Base-by-base conservation (phyloP, 2,888 invertebrate species). In the Unio delphinus region DNA sequence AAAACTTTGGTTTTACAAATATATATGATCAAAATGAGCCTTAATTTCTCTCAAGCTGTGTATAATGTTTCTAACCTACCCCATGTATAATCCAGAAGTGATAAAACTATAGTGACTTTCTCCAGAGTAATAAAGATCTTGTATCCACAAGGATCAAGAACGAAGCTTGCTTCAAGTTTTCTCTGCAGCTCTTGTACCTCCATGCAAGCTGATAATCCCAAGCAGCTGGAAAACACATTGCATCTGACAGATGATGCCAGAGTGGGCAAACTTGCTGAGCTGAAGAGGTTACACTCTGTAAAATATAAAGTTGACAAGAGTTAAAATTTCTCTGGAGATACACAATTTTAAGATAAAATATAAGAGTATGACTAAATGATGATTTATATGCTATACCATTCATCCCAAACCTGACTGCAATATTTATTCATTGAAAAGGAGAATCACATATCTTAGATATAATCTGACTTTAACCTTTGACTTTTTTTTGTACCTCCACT, bases 141-240 rank as follows among this genome's bases (percentile, higher is more conserved):
- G 62, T 67, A 69, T 45, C 59, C 59, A 54, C 75, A 75, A 26
- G 73, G 67, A 55, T 75, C 65, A 4, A 75, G 30, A 28, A 55
- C 57, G 8, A 75, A 30, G 54, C 65, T 55, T 20, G 74, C 61
- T 20, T 63, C n/a, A 34, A 75, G 61, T 30, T 64, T 65, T 64
- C 70, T 69, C 61, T 64, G 20, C 23, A 69, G 60, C 18, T 63
- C 56, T 5, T 57, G 65, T 15, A 75, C 67, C n/a, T 67, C 65
- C 55, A 67, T 65, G 58, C 75, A 75, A 58, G 73, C 73, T 26
- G 73, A 61, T 55, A 75, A 45, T 4, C 74, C 65, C 34, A 64
- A 61, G 69, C 75, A 75, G 26, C 61, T 64, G 67, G 69, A 60
- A 4, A 67, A 58, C 34, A 73, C 64, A 55, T 65, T 23, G 59